Evolutionary conservation across 2,113 vertebrate genomes (phyloP).

Genomic region (Vidua macroura): DNA sequence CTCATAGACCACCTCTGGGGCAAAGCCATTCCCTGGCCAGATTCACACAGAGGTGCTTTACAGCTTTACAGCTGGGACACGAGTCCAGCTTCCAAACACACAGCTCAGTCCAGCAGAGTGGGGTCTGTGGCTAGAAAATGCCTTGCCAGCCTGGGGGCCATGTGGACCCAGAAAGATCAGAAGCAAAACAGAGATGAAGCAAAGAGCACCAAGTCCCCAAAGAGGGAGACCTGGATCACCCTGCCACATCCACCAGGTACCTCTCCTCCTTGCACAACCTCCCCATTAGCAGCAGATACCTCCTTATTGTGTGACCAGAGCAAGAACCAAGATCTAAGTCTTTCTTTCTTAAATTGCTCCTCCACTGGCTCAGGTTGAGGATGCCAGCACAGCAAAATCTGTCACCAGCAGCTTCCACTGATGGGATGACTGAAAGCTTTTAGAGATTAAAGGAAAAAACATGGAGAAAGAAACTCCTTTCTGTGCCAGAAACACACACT

Average conservation of each 20-base stretch:
- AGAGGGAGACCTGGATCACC: background rate
- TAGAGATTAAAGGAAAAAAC: background rate
- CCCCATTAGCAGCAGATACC: background rate
- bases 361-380: background rate
- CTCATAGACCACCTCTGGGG: background rate
- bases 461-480: background rate
- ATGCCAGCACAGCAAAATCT: background rate
- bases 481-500: background rate
- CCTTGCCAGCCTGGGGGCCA: background rate
- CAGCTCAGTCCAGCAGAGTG: background rate
- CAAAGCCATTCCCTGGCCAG: background rate
- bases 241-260: accelerated
- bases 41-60: background rate
- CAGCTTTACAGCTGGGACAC: background rate
- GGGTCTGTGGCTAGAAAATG: background rate
- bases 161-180: background rate
- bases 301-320: accelerated
- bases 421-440: background rate
- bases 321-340: background rate
- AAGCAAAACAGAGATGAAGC: background rate
- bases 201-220: background rate
- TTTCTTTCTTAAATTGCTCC: background rate
- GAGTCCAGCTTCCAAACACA: background rate
- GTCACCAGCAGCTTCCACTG: background rate
- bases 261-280: background rate